These are phyloP conservation scores for Drosophila anceps DNA, from an alignment of 2,888 invertebrate species.

Conservation along the genomic window DNA sequence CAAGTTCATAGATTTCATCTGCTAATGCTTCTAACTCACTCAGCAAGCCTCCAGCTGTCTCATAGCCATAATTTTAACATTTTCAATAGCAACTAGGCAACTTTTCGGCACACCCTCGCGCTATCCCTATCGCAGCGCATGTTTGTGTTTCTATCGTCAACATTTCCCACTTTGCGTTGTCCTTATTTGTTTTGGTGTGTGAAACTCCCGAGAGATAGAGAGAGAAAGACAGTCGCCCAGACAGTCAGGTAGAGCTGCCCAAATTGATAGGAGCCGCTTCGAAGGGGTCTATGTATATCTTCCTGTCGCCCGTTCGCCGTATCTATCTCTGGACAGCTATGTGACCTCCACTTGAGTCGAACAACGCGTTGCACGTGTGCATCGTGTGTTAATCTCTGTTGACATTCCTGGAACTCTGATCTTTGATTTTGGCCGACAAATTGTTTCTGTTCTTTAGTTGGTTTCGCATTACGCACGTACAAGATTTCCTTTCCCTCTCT, in stretches of 20 bases:
- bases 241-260: slow-evolving; percentile 53
- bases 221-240: slow-evolving; percentile 14
- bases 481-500: background rate
- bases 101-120: slow-evolving; percentile 23
- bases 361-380: slow-evolving; percentile 81
- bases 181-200: slow-evolving; percentile 77
- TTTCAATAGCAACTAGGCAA: no score
- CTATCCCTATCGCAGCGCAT: slow-evolving; percentile 13
- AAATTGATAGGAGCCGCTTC: slow-evolving; percentile 20
- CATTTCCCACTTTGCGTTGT: slow-evolving; percentile 58
- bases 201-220: slow-evolving; percentile 28
- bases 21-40: no score
- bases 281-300: slow-evolving; percentile 17
- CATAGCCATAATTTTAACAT: no score
- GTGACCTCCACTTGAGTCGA: slow-evolving; percentile 62
- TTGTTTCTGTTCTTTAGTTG: slow-evolving; percentile 39
- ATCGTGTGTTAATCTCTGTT: slow-evolving; percentile 83
- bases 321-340: slow-evolving; percentile 8
- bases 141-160: slow-evolving; percentile 42
- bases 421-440: slow-evolving; percentile 73
- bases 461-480: slow-evolving; percentile 74
- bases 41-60: no score
- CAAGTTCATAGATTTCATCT: no score
- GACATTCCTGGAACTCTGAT: slow-evolving; percentile 82
- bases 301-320: slow-evolving; percentile 2